Evolutionary conservation across 2,113 vertebrate species (phyloP), one percentile per base, ranked within the genome.

Genomic region (Chlorodrepanis virens): DNA sequence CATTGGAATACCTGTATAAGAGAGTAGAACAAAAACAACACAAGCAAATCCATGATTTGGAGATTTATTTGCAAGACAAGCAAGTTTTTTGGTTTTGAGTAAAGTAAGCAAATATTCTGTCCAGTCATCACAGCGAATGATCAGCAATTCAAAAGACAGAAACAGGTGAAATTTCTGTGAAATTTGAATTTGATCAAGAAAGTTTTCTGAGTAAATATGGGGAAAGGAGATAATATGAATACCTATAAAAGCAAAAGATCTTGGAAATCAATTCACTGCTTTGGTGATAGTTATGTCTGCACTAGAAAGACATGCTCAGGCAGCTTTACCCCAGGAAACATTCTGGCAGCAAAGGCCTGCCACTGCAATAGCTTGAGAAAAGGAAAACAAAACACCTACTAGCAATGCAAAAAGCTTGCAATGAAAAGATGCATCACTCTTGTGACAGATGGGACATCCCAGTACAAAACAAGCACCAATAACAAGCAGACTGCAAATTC

Each of bases 51-150:
- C 5, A 70, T 21, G 10, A 54, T 40, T 75, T 94, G 56, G 31
- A 89, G 35, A 52, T 89, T 83, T 93, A 89, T 87, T 89, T 71
- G 56, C 35, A 89, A 94, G 61, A 79, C 14, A 89, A 90, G 45
- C 2, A 63, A 83, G 25, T 71, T 92, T 52, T 29, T 67, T 44
- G 12, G 2, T 81, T 90, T 78, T 67, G 42, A 78, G 47, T 80
- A 50, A 81, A 76, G 28, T 27, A 80, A 50, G 24, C 16, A 87
- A 85, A 77, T 31, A n/a, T 59, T 84, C 21, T 47, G 14, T 49
- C 23, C 40, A 77, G 71, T 47, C 33, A 65, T 22, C 45, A 76
- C 20, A 80, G 65, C 2, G 5, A 80, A 77, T 5, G 7, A 61
- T 25, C 44, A 88, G 25, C 28, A 86, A 72, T 35, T 56, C 29